Percentiles rank a stretch among this genome's conserved stretches.
Evolutionary conservation across 2,797 vertebrate genomes (phyloP).

Genomic region (Oceanodroma leucorhoa): DNA sequence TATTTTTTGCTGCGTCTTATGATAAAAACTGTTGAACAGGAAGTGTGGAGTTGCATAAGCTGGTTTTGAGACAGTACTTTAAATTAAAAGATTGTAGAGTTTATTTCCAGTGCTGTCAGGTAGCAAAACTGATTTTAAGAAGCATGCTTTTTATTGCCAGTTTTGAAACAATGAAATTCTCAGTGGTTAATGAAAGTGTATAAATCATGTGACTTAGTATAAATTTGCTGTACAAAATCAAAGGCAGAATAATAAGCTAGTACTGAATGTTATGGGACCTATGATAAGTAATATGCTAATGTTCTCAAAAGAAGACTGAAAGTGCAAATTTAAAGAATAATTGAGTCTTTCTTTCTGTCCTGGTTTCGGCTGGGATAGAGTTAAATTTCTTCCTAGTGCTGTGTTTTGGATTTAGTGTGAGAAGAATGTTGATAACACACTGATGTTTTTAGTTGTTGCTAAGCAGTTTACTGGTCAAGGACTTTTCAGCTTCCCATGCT

Average conservation of each 20-base stretch:
- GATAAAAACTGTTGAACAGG: not conserved
- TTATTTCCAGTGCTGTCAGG: not conserved
- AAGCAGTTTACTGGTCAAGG: no score
- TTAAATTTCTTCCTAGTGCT: no score
- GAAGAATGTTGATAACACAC: no score
- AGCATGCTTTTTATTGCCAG: slow-evolving; percentile 4
- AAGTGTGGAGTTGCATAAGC: not conserved
- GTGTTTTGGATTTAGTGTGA: no score
- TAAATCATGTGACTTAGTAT: slow-evolving; percentile 1
- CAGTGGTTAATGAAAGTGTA: slow-evolving; percentile 19
- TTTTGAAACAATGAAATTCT: slow-evolving; percentile 39
- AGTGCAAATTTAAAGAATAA: not conserved
- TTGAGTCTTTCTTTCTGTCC: not conserved
- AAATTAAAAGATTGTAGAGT: not conserved
- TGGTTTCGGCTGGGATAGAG: no score
- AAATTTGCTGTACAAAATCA: slow-evolving; percentile 38
- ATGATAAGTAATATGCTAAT: not conserved
- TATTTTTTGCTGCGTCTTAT: not conserved
- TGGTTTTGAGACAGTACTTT: not conserved
- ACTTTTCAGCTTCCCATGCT: no score
- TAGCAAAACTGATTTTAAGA: slow-evolving; percentile 15
- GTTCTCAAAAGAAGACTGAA: not conserved
- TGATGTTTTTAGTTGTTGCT: no score
- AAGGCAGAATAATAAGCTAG: not conserved
- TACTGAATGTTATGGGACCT: not conserved